Percentiles rank a stretch among this genome's conserved stretches.
Evolutionary conservation across 2,888 invertebrate genomes (phyloP).

Genomic region (Amphiduros pacificus): DNA sequence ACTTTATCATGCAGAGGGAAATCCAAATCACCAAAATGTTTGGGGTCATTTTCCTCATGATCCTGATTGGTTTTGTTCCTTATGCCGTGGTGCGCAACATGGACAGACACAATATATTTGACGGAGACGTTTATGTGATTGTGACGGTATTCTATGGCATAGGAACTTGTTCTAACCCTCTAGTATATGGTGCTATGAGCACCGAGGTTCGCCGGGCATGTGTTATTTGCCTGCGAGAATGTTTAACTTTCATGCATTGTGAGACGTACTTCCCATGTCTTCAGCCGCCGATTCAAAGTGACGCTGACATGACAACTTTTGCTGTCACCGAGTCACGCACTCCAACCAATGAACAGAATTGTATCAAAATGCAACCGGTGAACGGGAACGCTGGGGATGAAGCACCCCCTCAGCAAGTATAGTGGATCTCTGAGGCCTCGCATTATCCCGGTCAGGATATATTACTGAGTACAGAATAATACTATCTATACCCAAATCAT

Average conservation of each 20-base stretch:
- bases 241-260: neutral
- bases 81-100: constrained; percentile 53
- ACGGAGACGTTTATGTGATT: constrained; percentile 53
- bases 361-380: no score
- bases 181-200: constrained; percentile 57
- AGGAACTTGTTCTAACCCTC: constrained; percentile 52
- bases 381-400: no score
- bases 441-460: no score
- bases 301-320: no score
- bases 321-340: no score
- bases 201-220: constrained; percentile 49
- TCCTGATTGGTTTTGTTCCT: constrained; percentile 54
- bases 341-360: no score
- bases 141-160: constrained; percentile 55
- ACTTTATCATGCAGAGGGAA: constrained; percentile 50
- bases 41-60: constrained; percentile 54
- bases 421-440: no score
- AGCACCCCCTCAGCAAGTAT: no score
- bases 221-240: neutral
- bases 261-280: neutral
- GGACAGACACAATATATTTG: constrained; percentile 45
- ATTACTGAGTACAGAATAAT: no score
- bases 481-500: no score
- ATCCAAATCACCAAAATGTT: constrained; percentile 59
- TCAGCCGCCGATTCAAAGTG: no score